A percentile compares a stretch with the other conserved stretches of the same genome.
Conservation (phyloP, 2,797 vertebrate genomes). For the Liasis olivaceus region DNA sequence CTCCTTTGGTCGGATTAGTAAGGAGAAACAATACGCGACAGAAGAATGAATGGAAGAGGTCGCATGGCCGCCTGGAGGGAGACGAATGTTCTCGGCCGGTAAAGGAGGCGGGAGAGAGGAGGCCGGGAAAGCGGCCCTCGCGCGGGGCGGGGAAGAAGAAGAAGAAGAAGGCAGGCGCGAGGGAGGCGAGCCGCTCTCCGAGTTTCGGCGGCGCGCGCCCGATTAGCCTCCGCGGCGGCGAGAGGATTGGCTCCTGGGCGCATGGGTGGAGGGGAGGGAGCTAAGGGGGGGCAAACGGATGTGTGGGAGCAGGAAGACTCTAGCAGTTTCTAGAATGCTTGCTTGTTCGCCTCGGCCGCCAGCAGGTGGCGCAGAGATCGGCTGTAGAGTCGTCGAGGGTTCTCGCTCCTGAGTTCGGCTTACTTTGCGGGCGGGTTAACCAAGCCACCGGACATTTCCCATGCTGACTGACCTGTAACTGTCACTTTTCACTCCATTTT, state of each 20-base stretch:
- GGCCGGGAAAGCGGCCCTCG: background rate
- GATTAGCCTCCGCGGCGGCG: background rate
- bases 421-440: background rate
- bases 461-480: too few relatives aligned
- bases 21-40: background rate
- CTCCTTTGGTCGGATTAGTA: background rate
- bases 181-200: background rate
- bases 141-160: background rate
- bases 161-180: background rate
- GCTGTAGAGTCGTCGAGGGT: background rate
- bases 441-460: background rate
- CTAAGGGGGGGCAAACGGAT: fast-evolving
- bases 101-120: background rate
- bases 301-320: conserved; percentile 46
- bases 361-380: conserved; percentile 67
- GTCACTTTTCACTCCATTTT: background rate
- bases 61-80: fast-evolving
- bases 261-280: fast-evolving
- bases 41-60: background rate
- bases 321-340: conserved; percentile 84
- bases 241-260: background rate
- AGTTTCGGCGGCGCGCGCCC: background rate
- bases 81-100: background rate
- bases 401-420: background rate
- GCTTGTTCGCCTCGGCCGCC: conserved; percentile 45